These are phyloP conservation scores for Sphaeridia pumilis DNA, from an alignment of 2,888 invertebrate genomes.

Conservation along the genomic window DNA sequence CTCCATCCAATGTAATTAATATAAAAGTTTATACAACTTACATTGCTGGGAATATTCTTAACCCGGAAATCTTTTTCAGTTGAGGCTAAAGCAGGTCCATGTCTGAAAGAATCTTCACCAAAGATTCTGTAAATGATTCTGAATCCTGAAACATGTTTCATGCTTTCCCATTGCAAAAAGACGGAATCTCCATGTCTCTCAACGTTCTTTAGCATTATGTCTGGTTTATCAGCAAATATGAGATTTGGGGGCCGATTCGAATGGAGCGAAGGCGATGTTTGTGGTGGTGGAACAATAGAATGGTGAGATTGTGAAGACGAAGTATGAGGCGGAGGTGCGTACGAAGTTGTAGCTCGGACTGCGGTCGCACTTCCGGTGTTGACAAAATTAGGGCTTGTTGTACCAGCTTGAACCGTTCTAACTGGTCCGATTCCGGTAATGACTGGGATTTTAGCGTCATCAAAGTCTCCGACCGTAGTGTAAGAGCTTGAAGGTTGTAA, in stretches of 20 bases:
- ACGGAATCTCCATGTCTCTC: conserved; percentile 62
- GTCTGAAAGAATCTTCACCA: conserved; percentile 78
- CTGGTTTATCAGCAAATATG: conserved; percentile 35
- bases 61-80: conserved; percentile 85
- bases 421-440: conserved; percentile 34
- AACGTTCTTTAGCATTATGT: conserved; percentile 70
- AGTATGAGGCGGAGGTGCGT: conserved; percentile 10
- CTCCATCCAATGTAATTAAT: too few relatives aligned
- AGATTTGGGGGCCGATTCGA: conserved; percentile 29
- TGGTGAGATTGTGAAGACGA: conserved; percentile 14
- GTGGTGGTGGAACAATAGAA: conserved; percentile 17
- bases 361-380: conserved; percentile 18
- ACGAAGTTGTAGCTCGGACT: conserved; percentile 16
- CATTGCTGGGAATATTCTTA: conserved; percentile 80
- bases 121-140: conserved; percentile 78
- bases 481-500: too few relatives aligned
- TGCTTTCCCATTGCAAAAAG: conserved; percentile 83
- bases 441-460: conserved; percentile 35
- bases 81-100: conserved; percentile 76
- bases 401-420: conserved; percentile 12
- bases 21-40: too few relatives aligned
- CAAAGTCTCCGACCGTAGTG: conserved; percentile 24
- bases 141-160: conserved; percentile 69
- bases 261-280: conserved; percentile 8
- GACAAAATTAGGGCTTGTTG: conserved; percentile 14